A percentile compares a stretch with the other conserved stretches of the same genome.
These are phyloP conservation scores for Nowickia ferox DNA, from an alignment of 2,888 invertebrate genomes.

Conservation along the genomic window DNA sequence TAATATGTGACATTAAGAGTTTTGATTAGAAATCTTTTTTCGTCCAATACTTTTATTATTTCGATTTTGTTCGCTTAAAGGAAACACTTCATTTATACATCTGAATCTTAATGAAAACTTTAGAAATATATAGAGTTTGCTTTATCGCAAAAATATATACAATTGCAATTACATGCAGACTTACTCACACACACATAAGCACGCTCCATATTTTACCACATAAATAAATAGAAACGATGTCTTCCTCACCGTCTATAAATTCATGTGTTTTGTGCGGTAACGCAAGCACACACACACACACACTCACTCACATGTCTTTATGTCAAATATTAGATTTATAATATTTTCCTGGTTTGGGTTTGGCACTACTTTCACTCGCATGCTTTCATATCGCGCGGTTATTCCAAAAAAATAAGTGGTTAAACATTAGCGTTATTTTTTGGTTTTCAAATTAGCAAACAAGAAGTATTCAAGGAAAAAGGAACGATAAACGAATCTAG, in stretches of 20 bases:
- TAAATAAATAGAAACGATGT: constrained; percentile 73
- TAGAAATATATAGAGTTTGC: neutral
- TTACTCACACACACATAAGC: neutral
- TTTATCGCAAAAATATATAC: neutral
- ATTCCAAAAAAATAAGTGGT: constrained; percentile 12
- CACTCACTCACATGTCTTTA: constrained; percentile 76
- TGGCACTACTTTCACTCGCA: constrained; percentile 52
- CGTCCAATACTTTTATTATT: no score
- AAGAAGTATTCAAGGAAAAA: neutral
- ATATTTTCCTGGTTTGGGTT: constrained; percentile 75
- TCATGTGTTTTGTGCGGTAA: constrained; percentile 75
- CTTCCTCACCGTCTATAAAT: constrained; percentile 78
- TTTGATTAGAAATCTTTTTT: no score
- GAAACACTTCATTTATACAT: neutral
- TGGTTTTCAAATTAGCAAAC: constrained; percentile 10
- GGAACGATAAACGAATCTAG: constrained; percentile 67
- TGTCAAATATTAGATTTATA: constrained; percentile 81
- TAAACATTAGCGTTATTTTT: constrained; percentile 40
- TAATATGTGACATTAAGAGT: no score
- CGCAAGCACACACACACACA: constrained; percentile 24
- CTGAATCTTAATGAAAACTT: neutral
- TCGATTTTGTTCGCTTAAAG: no score
- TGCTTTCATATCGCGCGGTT: constrained; percentile 46
- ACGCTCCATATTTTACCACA: constrained; percentile 40
- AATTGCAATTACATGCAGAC: neutral